These are phyloP conservation scores for Haemorhous mexicanus DNA, from an alignment of 2,113 vertebrate species.

Conservation along the genomic window DNA sequence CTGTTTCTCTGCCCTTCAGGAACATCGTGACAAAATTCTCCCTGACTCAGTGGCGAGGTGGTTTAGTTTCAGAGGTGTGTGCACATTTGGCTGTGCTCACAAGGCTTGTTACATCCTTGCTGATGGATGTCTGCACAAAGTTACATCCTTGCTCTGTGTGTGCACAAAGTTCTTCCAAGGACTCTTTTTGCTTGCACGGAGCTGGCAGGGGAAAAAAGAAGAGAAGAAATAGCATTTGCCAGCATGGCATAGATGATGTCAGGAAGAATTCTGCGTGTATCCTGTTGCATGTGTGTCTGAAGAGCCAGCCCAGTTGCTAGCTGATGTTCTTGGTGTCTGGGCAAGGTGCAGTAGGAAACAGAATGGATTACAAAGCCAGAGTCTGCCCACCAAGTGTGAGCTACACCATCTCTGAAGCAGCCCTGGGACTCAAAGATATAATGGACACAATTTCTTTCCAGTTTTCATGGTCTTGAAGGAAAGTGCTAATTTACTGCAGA, in stretches of 20 bases:
- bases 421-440: neutral
- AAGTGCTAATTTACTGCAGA: neutral
- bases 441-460: neutral
- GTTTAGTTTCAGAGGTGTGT: neutral
- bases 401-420: neutral
- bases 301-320: neutral
- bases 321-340: fast-evolving
- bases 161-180: neutral
- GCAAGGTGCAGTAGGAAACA: neutral
- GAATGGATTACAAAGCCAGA: neutral
- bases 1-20: slow-evolving; percentile 31
- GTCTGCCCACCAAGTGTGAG: neutral
- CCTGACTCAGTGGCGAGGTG: neutral
- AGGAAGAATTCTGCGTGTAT: neutral
- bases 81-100: neutral
- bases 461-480: neutral
- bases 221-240: neutral
- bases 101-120: neutral
- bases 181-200: neutral
- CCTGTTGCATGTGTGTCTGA: neutral
- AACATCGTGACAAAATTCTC: slow-evolving; percentile 1
- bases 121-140: neutral
- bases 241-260: neutral
- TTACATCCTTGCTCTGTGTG: neutral
- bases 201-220: neutral